Evolutionary conservation across 2,888 invertebrate species (phyloP).

Genomic region (Hartigia nigra): DNA sequence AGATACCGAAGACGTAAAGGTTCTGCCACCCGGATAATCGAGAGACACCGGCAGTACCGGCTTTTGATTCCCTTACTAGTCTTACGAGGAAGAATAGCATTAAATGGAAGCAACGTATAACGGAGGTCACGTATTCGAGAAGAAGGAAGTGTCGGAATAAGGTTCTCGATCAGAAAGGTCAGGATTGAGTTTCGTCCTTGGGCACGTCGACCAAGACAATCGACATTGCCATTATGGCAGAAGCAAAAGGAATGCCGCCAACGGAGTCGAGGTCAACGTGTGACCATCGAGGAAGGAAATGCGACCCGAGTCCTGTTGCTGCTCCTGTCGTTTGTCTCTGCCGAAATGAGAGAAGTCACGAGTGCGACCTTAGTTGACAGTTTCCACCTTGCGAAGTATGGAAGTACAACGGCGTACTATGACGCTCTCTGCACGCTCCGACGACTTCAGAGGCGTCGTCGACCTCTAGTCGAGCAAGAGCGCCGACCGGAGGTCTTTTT

Average conservation of each 20-base stretch:
- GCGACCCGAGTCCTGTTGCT: not conserved
- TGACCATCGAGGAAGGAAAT: not conserved
- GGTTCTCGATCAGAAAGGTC: not conserved
- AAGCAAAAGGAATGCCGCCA: not conserved
- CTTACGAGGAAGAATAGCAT: not conserved
- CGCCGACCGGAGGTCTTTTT: slow-evolving; percentile 15
- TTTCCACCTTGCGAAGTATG: slow-evolving; percentile 28
- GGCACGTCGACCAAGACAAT: not conserved
- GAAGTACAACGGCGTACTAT: not conserved
- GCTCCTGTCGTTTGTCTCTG: slow-evolving; percentile 10
- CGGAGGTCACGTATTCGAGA: not conserved
- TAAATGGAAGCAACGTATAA: not conserved
- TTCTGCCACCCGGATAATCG: not conserved
- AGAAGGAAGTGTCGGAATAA: not conserved
- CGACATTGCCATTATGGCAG: not conserved
- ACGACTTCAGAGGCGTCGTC: slow-evolving; percentile 43
- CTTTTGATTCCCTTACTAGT: not conserved
- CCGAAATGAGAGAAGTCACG: slow-evolving; percentile 21
- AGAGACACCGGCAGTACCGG: not conserved
- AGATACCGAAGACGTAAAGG: not conserved
- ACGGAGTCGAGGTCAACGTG: not conserved
- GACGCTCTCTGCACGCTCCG: slow-evolving; percentile 36
- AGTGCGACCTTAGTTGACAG: slow-evolving; percentile 33
- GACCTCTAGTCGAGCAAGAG: slow-evolving; percentile 29
- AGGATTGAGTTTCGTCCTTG: not conserved